Evolutionary conservation across 2,797 vertebrate species (phyloP), one percentile per base, ranked within the genome.

Genomic region (Hypotaenidia philippensis): DNA sequence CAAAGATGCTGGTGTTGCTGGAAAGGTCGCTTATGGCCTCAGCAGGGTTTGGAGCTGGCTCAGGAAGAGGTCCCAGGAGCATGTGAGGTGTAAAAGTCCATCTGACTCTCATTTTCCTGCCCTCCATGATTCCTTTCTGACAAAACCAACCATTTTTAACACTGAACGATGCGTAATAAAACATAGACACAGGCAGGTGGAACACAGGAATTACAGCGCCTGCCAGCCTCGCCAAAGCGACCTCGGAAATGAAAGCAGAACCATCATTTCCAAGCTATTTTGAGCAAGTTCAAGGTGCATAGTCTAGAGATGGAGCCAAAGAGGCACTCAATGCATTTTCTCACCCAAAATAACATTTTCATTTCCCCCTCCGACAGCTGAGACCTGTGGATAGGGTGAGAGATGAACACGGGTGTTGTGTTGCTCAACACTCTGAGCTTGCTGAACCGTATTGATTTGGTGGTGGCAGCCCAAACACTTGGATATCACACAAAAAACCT

Each of bases 151-250:
- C 22, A 4, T 52, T 76, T 77, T 53, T 47, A 80, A 38, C 40
- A 23, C 22, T 9, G 12, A 53, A 29, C 1, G 3, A 38, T 8
- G 9, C 32, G 4, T 22, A 52, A 32, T 52, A 41, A 10, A n/a
- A 55, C 40, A 22, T 7, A 57, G 60, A 29, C 13, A 11, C 2
- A 9, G 40, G 41, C 41, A 52, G 64, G 44, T 5, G 25, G 65
- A 66, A n/a, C 7, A 36, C 1, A 5, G 65, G 65, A 71, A 63
- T 85, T 27, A 27, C 0, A 0, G 31, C 76, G 49, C 49, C 61
- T 31, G 53, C 64, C 83, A 34, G 59, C 36, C 80, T 69, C 1
- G 0, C 45, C 8, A 2, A 57, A 32, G 53, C 0, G 0, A 23
- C 65, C 56, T 40, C 1, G 0, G 38, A 41, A 68, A 32, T 8